Conservation (phyloP, 2,797 vertebrate genomes). For the Tadarida brasiliensis region DNA sequence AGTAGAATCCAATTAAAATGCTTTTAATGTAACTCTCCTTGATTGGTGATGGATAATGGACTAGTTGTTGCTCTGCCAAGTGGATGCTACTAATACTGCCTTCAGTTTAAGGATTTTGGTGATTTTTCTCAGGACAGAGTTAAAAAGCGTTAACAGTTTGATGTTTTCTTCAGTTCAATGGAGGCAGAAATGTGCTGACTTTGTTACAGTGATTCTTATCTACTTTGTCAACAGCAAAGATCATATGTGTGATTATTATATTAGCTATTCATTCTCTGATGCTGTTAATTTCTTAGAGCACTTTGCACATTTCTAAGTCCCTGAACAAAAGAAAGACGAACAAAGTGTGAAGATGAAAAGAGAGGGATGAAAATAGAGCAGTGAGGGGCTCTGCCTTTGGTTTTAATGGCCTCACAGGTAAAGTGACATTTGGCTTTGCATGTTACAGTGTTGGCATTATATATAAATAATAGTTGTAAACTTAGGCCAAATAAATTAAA, state of each 20-base stretch:
- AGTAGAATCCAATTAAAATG: conserved; percentile 3
- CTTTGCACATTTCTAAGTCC: not conserved
- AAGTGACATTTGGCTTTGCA: not conserved
- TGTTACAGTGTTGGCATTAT: not conserved
- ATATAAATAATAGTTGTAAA: not conserved
- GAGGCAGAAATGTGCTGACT: not conserved
- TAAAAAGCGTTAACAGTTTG: not conserved
- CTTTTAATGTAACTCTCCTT: not conserved
- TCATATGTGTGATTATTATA: not conserved
- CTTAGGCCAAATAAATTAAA: conserved; percentile 9
- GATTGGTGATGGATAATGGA: not conserved
- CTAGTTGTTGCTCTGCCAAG: not conserved
- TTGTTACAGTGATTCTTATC: not conserved
- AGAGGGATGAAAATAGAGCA: not conserved
- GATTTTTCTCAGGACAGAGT: not conserved
- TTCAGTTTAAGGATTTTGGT: not conserved
- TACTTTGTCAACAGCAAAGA: not conserved
- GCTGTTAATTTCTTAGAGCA: not conserved
- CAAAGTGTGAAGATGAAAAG: not conserved
- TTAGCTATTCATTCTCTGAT: not conserved
- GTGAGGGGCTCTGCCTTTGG: not conserved
- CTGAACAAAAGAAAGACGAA: not conserved
- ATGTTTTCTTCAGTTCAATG: not conserved
- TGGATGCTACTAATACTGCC: not conserved
- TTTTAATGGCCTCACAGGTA: not conserved